Conservation (phyloP, 2,888 invertebrate species). For the Nephrotoma appendiculata region DNA sequence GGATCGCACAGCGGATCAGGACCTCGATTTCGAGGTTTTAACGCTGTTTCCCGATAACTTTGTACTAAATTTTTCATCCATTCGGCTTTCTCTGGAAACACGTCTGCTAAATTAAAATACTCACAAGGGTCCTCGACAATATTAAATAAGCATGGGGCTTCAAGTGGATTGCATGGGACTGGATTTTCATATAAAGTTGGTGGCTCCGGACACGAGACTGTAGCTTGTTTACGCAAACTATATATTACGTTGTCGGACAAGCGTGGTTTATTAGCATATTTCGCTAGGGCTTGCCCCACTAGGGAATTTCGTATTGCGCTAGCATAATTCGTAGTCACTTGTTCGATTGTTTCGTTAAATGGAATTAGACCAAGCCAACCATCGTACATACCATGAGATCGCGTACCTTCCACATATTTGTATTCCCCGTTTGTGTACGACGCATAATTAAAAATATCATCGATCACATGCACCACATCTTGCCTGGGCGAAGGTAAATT, state of each 20-base stretch:
- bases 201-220: conserved; percentile 16
- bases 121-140: conserved; percentile 38
- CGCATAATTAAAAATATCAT: conserved; percentile 36
- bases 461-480: conserved; percentile 56
- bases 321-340: conserved; percentile 16
- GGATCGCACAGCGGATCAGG: conserved; percentile 37
- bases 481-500: conserved; percentile 34
- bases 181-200: neutral
- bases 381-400: conserved; percentile 17
- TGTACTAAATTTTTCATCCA: conserved; percentile 32
- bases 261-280: conserved; percentile 7
- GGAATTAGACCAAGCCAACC: conserved; percentile 18
- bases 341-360: conserved; percentile 19
- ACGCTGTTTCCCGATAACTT: conserved; percentile 28
- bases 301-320: conserved; percentile 18
- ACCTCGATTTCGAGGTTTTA: conserved; percentile 33
- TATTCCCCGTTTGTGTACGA: conserved; percentile 20
- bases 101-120: conserved; percentile 21
- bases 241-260: conserved; percentile 13
- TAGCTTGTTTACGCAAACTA: conserved; percentile 19
- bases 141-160: conserved; percentile 36
- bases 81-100: conserved; percentile 16
- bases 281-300: conserved; percentile 16
- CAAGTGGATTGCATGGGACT: conserved; percentile 20
- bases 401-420: conserved; percentile 28